Percentiles rank a stretch among this genome's conserved stretches.
Evolutionary conservation across 2,888 invertebrate genomes (phyloP).

Genomic region (Apocheima hispidaria): DNA sequence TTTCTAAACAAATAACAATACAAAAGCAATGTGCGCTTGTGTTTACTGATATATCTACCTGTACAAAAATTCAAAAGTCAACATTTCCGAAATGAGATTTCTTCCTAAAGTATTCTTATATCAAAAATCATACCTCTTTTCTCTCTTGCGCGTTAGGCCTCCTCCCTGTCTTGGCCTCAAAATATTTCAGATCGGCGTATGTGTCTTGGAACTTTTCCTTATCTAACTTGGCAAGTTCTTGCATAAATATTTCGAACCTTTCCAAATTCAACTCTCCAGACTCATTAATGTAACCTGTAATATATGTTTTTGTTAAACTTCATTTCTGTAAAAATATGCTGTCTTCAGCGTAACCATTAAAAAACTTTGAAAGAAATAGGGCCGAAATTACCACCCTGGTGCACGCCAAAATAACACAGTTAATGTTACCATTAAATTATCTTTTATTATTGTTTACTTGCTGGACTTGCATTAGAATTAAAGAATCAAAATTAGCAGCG

Average conservation of each 20-base stretch:
- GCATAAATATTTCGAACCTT: slow-evolving; percentile 95
- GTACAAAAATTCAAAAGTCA: too few relatives aligned
- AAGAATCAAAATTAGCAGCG: not conserved
- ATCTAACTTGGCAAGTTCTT: slow-evolving; percentile 90
- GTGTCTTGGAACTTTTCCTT: slow-evolving; percentile 91
- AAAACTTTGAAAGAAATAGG: not conserved
- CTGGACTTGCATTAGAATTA: not conserved
- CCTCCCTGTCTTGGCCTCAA: slow-evolving; percentile 92
- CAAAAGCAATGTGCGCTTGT: too few relatives aligned
- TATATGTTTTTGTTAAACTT: not conserved
- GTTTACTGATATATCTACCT: too few relatives aligned
- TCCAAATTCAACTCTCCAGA: slow-evolving; percentile 92
- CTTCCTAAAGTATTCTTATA: not conserved
- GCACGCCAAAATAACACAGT: slow-evolving; percentile 1
- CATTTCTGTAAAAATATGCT: not conserved
- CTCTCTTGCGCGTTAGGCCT: slow-evolving; percentile 78
- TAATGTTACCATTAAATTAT: not conserved
- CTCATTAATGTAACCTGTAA: slow-evolving; percentile 96
- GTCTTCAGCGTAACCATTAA: not conserved
- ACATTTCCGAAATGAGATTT: not conserved
- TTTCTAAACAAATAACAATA: too few relatives aligned
- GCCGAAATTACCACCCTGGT: slow-evolving; percentile 18
- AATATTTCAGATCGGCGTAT: slow-evolving; percentile 93
- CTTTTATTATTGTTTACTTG: not conserved
- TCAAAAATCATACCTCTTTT: slow-evolving; percentile 61